Base-by-base conservation (phyloP, 2,888 invertebrate species). In the Scaptodrosophila latifasciaeformis region DNA sequence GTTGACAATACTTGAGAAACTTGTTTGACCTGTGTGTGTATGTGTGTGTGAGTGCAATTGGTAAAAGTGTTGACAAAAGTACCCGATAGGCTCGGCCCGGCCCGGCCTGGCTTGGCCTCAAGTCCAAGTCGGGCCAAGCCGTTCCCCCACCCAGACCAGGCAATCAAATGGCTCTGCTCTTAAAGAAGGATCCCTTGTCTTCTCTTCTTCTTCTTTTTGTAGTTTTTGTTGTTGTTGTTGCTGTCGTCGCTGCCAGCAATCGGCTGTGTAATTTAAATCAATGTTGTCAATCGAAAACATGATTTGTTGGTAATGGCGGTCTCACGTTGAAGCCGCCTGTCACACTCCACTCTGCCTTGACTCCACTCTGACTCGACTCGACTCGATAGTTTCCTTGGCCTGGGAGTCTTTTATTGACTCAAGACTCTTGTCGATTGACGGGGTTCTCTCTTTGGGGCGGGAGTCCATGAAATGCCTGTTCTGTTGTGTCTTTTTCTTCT, bases 201-300 rank as follows among this genome's bases (percentile, higher is more conserved):
- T 58, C 50, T 66, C 54, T 57, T 47, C 44, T n/a, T n/a, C n/a
- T n/a, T n/a, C n/a, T n/a, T n/a, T n/a, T n/a, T n/a, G 48, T 54
- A 53, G 18, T 46, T 45, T 48, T 47, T 59, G 64, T 62, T 75
- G 68, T 60, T 50, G 65, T 62, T 66, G 59, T 50, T 44, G 65
- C 39, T 66, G 59, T 59, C 54, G 54, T 56, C 58, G 54, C 53
- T 65, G 70, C 70, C 75, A 70, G 70, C 76, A 80, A 77, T 79
- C 66, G 78, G 62, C 72, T 77, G 70, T 82, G 80, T 81, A 82
- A 82, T 82, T 82, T 77, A 81, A 83, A 83, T 83, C 84, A 82
- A 75, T 76, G 80, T 81, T 83, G 83, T 83, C 83, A 83, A 84
- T 83, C 84, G 78, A 68, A 81, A 81, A 76, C 82, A 80, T 80